Evolutionary conservation across 2,888 invertebrate genomes (phyloP), one percentile per base, ranked within the genome.

Genomic region (Metacarcinus magister): DNA sequence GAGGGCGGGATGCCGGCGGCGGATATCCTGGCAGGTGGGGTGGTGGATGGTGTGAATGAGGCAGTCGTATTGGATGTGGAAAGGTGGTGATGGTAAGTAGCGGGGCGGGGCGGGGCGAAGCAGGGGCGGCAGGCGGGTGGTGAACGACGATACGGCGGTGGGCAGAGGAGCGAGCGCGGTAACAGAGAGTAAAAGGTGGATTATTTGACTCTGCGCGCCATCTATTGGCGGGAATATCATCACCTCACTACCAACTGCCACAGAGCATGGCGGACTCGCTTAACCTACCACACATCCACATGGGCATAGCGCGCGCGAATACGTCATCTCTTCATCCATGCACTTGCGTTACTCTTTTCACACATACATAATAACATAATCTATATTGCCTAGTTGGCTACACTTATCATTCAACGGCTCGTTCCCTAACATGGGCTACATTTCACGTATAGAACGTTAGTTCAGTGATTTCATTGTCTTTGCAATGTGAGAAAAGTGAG

Each of bases 241-340:
- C 87, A 13, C 16, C 87, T 8, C 87, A 2, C 13, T 39, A 16
- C 87, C 0, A 3, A 39, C 8, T 87, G 2, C 23, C 87, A 87
- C 7, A 32, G 87, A 87, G 87, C 87, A 87, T 87, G 87, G 87
- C 87, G 87, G 87, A 87, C 87, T 87, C 39, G 23, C 32, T 87
- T 87, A 87, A 32, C 87, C 87, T 87, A 39, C 87, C 87, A 87
- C 87, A 87, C 87, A n/a, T 39, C 13, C 28, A 28, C 28, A 75
- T 0, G 75, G 28, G 75, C 75, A 28, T n/a, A 75, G 28, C 0
- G n/a, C 2, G 8, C 28, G n/a, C n/a, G 28, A 23, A 28, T 75
- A 3, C 60, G 16, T 19, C 60, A 8, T 19, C 16, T 4, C 75
- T 2, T 75, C 4, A 28, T 23, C 19, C 28, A 75, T 28, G 48